Base-by-base conservation (phyloP, 2,888 invertebrate genomes). In the Stenoptilia bipunctidactyla region DNA sequence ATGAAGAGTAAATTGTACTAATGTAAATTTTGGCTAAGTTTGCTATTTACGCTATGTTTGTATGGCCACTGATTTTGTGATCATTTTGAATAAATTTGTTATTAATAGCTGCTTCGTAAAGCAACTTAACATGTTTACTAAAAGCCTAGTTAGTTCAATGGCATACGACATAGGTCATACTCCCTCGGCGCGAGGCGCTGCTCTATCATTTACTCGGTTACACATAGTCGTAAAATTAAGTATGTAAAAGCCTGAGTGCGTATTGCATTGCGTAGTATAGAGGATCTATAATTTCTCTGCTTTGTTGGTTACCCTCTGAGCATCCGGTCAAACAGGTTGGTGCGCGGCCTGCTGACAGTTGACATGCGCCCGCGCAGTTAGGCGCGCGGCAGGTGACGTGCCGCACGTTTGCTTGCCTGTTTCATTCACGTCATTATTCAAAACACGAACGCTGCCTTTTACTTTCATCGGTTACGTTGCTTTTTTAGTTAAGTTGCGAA, bases 261-360 rank as follows among this genome's bases (percentile, higher is more conserved):
- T 5, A 25, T 6, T 25, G 25, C 25, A 5, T 6, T 9, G 5
- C 40, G 42, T 51, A 48, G 45, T 45, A 44, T 48, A 49, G 47
- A 48, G 48, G 39, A 39, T 42, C 48, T 44, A 46, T 13, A 13
- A 27, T 38, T 25, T 33, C 9, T 10, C n/a, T 34, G 14, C 14
- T 36, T 9, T 15, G 45, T 46, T 45, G 63, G 61, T 60, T 66
- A 66, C 74, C 73, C 75, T n/a, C n/a, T 73, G 61, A 54, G 55
- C 52, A 55, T 76, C 79, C 76, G 72, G 73, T 62, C 58, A 52
- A 60, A 64, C 75, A 71, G 72, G 75, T 73, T 71, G 65, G 49
- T 43, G 34, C 37, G 44, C 35, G 38, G 73, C 72, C 71, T 70
- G 66, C 66, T 74, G 72, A 74, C 71, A 71, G 71, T 14, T 34